Percentiles rank a stretch among this genome's conserved stretches.
phyloP scores from a whole-genome alignment of 23 tunicate species.

The Halocynthia roretzi region DNA sequence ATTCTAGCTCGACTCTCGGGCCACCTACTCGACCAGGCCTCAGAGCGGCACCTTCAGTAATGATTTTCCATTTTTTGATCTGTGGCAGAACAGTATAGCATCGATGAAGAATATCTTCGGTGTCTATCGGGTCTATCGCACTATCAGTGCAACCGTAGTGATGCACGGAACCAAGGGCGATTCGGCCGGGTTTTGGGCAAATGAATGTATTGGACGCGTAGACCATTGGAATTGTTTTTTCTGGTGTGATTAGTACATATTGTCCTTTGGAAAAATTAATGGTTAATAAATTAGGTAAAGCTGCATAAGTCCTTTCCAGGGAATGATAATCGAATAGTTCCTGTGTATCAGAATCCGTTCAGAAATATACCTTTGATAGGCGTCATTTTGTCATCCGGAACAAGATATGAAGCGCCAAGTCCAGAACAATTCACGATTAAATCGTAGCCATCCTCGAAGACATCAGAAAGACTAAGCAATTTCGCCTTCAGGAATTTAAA shows the following conservation, averaged over 20 bases:
- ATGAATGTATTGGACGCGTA: slow-evolving; percentile 21
- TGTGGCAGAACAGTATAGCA: slow-evolving; percentile 6
- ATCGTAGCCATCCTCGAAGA: not conserved
- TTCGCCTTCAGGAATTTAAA: not conserved
- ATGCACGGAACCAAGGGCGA: slow-evolving; percentile 38
- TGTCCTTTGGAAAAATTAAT: slow-evolving; percentile 16
- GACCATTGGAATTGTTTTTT: not conserved
- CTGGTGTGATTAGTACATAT: slow-evolving; percentile 24
- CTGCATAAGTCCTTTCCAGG: too few species aligned
- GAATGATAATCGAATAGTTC: too few species aligned
- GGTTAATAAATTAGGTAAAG: too few species aligned
- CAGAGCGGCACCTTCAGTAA: slow-evolving; percentile 38
- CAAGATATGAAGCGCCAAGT: slow-evolving; percentile 10
- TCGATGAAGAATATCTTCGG: slow-evolving; percentile 30
- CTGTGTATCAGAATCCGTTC: not conserved
- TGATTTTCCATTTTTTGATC: slow-evolving; percentile 7
- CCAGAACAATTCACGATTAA: slow-evolving; percentile 32
- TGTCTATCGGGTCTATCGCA: slow-evolving; percentile 33
- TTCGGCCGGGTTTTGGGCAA: slow-evolving; percentile 39
- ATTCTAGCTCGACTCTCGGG: slow-evolving; percentile 55
- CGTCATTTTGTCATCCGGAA: slow-evolving; percentile 1
- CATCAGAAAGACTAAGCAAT: not conserved
- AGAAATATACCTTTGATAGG: slow-evolving; percentile 20
- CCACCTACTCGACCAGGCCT: slow-evolving; percentile 69
- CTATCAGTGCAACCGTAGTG: slow-evolving; percentile 48